Conservation (phyloP, 2,113 vertebrate species). For the Eublepharis macularius region DNA sequence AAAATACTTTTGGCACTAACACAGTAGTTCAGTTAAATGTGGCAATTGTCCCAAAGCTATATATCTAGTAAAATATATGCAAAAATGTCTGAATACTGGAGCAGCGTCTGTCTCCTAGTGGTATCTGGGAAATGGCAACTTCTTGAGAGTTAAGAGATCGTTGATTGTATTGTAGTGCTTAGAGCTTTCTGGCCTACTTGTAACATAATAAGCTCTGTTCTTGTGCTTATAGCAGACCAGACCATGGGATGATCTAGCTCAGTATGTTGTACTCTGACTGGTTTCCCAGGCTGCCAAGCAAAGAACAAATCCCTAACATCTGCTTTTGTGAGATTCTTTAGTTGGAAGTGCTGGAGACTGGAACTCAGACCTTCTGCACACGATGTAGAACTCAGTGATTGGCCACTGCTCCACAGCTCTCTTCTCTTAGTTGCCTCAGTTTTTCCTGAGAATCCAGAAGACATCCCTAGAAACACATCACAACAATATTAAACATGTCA, state of each 20-base stretch:
- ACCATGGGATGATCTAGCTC: too few relatives aligned
- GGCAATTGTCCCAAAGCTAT: not conserved
- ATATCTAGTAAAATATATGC: too few relatives aligned
- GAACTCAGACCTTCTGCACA: too few relatives aligned
- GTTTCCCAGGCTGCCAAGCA: too few relatives aligned
- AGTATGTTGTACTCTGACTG: too few relatives aligned
- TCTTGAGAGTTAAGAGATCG: not conserved
- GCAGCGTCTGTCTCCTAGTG: not conserved
- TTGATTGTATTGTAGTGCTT: not conserved
- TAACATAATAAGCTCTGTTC: not conserved
- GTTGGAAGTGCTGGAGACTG: too few relatives aligned
- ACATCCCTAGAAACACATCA: not conserved
- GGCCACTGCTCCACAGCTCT: not conserved
- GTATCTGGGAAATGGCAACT: not conserved
- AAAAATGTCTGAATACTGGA: too few relatives aligned
- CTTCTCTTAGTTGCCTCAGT: not conserved
- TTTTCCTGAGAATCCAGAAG: not conserved
- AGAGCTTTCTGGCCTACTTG: not conserved
- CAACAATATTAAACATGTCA: not conserved
- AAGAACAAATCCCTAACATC: too few relatives aligned
- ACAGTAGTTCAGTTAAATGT: not conserved
- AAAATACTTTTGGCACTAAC: not conserved
- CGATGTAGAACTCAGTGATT: too few relatives aligned
- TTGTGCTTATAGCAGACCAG: too few relatives aligned
- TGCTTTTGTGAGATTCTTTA: too few relatives aligned